These are phyloP conservation scores for Polyommatus icarus DNA, from an alignment of 2,888 invertebrate genomes.

Conservation along the genomic window DNA sequence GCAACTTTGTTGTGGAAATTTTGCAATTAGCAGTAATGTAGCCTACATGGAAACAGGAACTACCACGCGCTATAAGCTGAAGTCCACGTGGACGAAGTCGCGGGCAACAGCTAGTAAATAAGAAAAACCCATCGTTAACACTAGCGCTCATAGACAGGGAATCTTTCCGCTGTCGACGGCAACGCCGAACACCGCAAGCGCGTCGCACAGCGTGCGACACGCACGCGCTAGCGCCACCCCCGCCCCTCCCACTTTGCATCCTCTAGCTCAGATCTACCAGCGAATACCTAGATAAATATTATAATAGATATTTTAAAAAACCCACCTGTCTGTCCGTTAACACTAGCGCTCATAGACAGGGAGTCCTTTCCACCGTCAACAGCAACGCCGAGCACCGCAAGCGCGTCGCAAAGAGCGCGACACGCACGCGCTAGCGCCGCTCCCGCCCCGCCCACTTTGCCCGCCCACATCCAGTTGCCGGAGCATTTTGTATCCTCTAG, in stretches of 20 bases:
- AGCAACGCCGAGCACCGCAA: constrained; percentile 90
- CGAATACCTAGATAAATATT: constrained; percentile 75
- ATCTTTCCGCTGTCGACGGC: constrained; percentile 99
- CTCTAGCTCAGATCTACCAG: constrained; percentile 82
- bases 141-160: constrained; percentile 98
- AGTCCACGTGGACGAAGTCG: no score
- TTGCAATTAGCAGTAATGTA: no score
- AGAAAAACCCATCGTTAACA: constrained; percentile 75
- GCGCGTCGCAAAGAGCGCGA: constrained; percentile 90
- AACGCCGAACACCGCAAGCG: constrained; percentile 90
- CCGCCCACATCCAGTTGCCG: constrained; percentile 99
- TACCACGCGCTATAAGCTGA: no score
- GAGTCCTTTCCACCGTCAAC: constrained; percentile 99
- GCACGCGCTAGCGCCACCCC: constrained; percentile 93
- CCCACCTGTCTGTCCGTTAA: constrained; percentile 80
- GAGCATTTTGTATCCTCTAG: constrained; percentile 96
- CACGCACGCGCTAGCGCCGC: constrained; percentile 93
- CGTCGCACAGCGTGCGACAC: constrained; percentile 91
- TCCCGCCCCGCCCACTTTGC: constrained; percentile 96
- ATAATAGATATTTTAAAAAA: neutral
- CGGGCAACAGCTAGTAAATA: no score
- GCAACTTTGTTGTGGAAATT: no score
- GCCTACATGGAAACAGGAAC: no score
- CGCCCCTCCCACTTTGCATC: constrained; percentile 96
- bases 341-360: constrained; percentile 96